Evolutionary conservation across 2,888 invertebrate genomes (phyloP).

Genomic region (Oligia strigilis): DNA sequence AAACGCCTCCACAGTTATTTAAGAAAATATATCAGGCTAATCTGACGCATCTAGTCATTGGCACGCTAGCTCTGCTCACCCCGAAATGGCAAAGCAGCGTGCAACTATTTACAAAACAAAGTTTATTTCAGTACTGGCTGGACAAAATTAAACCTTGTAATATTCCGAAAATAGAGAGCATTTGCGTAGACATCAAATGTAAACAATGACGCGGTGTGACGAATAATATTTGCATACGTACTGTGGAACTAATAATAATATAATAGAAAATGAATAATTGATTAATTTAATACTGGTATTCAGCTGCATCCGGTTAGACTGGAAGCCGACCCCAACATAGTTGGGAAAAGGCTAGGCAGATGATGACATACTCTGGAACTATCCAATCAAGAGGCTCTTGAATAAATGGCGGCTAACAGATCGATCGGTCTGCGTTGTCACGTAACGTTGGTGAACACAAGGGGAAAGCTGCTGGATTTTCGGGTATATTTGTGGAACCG

Average conservation of each 20-base stretch:
- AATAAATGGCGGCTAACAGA: slow-evolving; percentile 31
- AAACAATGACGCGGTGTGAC: slow-evolving; percentile 60
- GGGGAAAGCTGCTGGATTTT: slow-evolving; percentile 4
- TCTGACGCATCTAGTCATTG: slow-evolving; percentile 31
- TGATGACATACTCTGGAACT: slow-evolving; percentile 13
- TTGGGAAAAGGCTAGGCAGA: too few species aligned
- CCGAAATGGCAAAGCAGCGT: slow-evolving; percentile 51
- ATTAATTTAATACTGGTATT: too few species aligned
- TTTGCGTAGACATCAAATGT: slow-evolving; percentile 59
- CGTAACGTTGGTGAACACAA: slow-evolving; percentile 2
- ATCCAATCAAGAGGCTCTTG: slow-evolving; percentile 29
- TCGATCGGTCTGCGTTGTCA: slow-evolving; percentile 20
- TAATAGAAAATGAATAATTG: too few species aligned
- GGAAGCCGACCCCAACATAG: too few species aligned
- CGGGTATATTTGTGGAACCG: not conserved
- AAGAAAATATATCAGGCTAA: slow-evolving; percentile 13
- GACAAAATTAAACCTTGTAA: slow-evolving; percentile 57
- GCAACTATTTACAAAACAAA: slow-evolving; percentile 66
- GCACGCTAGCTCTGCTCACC: slow-evolving; percentile 29
- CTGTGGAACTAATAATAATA: slow-evolving; percentile 6
- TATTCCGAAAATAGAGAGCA: slow-evolving; percentile 58
- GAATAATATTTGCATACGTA: slow-evolving; percentile 47
- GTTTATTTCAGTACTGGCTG: slow-evolving; percentile 56
- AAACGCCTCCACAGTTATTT: slow-evolving; percentile 12
- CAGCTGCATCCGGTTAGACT: too few species aligned